Base-by-base conservation (phyloP, 2,888 invertebrate genomes). In the Drosophila cognata region DNA sequence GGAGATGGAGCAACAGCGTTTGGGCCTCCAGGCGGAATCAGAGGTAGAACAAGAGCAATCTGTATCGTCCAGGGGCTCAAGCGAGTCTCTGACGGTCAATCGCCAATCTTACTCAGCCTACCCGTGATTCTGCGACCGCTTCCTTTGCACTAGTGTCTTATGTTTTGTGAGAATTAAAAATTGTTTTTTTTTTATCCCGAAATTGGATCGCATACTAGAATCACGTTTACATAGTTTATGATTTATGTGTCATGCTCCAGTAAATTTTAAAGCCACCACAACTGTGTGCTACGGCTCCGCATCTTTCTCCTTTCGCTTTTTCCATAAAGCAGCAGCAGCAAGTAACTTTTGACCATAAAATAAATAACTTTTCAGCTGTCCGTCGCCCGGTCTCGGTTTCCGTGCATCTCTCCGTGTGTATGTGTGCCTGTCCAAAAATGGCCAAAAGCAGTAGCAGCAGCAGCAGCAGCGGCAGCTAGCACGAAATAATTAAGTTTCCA, bases 341-440 rank as follows among this genome's bases (percentile, higher is more conserved):
- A 84, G 86, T 87, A 90, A 88, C 87, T 88, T 88, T 88, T 82
- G 87, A 90, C 87, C 87, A 88, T 88, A 86, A 88, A 88, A 90
- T 88, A 88, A 88, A 88, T 88, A 88, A 90, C 90, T 88, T 89
- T 87, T 79, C 71, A 87, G 68, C 55, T 83, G 87, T 87, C 72
- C 70, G 82, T 83, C 85, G 79, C 69, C 70, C 59, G 25, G 41
- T 13, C 50, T 68, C 29, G 38, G 70, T 57, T 67, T 69, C 56
- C 65, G 56, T 46, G 4, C 25, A 46, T 25, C 46, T 46, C 4
- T 16, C 16, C 28, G 36, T 51, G 6, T 43, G 48, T 71, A 56
- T 51, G 53, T 59, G 53, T 35, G 53, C 16, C 50, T 25, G 70
- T 36, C 75, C 71, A 69, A 74, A 84, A 84, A 88, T 89, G 77